These are phyloP conservation scores for Micropoecilia bifurca DNA, from an alignment of 2,797 vertebrate species.

Conservation along the genomic window DNA sequence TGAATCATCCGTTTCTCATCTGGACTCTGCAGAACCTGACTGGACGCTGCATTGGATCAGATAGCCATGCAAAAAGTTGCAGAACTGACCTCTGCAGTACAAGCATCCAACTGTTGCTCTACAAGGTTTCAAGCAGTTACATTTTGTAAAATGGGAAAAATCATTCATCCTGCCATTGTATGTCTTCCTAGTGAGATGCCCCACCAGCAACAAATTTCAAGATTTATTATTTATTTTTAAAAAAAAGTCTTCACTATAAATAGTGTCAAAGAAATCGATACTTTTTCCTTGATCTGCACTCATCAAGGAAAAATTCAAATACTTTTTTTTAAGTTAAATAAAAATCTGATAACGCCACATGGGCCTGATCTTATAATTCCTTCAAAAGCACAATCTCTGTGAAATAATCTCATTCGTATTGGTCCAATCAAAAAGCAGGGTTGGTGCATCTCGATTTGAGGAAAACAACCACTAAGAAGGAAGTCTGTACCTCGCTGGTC, in stretches of 20 bases:
- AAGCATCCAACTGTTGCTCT: not conserved
- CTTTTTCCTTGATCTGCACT: not conserved
- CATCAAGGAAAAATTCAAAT: too few relatives aligned
- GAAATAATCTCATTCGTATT: not conserved
- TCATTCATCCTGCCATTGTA: not conserved
- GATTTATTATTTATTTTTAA: not conserved
- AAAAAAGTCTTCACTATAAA: not conserved
- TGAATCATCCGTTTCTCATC: not conserved
- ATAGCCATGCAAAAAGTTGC: not conserved
- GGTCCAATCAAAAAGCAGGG: not conserved
- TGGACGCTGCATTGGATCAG: not conserved
- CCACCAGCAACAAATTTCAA: not conserved
- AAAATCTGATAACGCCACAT: not conserved
- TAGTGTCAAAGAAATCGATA: not conserved
- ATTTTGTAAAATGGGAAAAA: not conserved
- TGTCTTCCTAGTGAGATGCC: not conserved
- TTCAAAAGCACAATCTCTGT: not conserved
- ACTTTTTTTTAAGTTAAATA: not conserved
- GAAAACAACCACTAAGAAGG: not conserved
- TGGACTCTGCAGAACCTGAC: not conserved
- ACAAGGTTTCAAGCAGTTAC: too few relatives aligned
- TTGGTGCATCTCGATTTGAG: not conserved
- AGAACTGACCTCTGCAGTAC: not conserved
- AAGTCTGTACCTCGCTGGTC: slow-evolving; percentile 89
- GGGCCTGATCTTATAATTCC: not conserved